Percentiles rank a stretch among this genome's conserved stretches.
Evolutionary conservation across 2,113 vertebrate genomes (phyloP).

Genomic region (Tricholaema leucomelas): DNA sequence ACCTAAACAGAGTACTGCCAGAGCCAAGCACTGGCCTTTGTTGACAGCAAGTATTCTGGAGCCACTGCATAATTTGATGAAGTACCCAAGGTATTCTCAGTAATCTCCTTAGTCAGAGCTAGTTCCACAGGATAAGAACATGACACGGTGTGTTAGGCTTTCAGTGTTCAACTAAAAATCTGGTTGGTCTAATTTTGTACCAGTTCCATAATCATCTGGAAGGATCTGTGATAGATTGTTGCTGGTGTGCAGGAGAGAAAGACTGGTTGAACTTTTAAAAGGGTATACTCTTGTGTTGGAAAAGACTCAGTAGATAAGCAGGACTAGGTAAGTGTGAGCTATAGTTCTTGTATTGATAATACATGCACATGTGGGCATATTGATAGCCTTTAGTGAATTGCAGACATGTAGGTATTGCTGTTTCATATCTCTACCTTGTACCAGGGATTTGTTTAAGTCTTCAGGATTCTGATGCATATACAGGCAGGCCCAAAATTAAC

Average conservation of each 20-base stretch:
- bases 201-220: not conserved
- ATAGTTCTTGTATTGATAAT: not conserved
- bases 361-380: not conserved
- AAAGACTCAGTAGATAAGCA: not conserved
- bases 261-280: not conserved
- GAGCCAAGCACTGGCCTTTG: not conserved
- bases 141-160: not conserved
- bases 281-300: not conserved
- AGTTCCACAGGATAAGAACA: not conserved
- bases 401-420: too few relatives aligned
- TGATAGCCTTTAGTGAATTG: not conserved
- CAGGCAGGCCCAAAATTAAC: not conserved
- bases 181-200: not conserved
- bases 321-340: not conserved
- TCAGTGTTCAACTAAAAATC: not conserved
- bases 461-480: not conserved
- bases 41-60: not conserved
- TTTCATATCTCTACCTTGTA: not conserved
- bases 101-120: not conserved
- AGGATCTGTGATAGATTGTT: not conserved
- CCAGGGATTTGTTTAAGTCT: not conserved
- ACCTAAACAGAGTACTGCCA: conserved; percentile 14
- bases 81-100: not conserved
- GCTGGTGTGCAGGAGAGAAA: not conserved
- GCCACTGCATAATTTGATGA: not conserved